phyloP scores from a whole-genome alignment of 2,797 vertebrate genomes.

The Tauraco hartlaubi region DNA sequence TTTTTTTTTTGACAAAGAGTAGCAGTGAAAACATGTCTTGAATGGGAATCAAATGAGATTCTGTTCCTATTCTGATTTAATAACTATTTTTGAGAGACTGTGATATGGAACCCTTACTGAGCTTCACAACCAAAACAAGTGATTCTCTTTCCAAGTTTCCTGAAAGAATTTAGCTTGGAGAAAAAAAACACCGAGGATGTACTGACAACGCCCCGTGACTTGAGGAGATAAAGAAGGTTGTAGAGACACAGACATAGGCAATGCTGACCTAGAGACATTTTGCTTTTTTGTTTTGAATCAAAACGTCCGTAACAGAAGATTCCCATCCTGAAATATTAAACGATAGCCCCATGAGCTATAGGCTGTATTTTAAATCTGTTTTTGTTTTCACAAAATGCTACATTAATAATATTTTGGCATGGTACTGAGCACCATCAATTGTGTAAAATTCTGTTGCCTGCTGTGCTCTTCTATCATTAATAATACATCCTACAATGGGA shows the following conservation, averaged over 20 bases:
- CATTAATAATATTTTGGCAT: slow-evolving; percentile 53
- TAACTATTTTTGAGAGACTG: neutral
- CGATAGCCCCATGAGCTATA: neutral
- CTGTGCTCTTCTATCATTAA: slow-evolving; percentile 55
- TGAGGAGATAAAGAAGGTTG: neutral
- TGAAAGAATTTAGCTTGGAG: neutral
- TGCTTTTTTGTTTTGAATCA: slow-evolving; percentile 6
- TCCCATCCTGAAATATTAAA: slow-evolving; percentile 27
- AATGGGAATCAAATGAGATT: neutral
- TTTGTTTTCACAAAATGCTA: slow-evolving; percentile 36
- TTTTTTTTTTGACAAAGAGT: neutral
- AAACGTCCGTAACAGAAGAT: neutral
- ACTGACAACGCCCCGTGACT: neutral
- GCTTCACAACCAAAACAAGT: neutral
- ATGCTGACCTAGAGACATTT: neutral
- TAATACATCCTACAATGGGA: slow-evolving; percentile 56
- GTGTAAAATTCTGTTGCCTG: slow-evolving; percentile 57
- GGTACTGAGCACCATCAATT: slow-evolving; percentile 39
- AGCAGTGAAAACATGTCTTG: neutral
- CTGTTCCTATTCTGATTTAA: neutral
- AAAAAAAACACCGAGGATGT: neutral
- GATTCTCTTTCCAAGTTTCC: neutral
- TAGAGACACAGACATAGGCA: neutral
- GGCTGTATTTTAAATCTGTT: slow-evolving; percentile 41
- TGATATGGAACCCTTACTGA: neutral